Percentiles rank a stretch among this genome's conserved stretches.
phyloP scores from a whole-genome alignment of 2,888 invertebrate species.

The Lysandra bellargus region DNA sequence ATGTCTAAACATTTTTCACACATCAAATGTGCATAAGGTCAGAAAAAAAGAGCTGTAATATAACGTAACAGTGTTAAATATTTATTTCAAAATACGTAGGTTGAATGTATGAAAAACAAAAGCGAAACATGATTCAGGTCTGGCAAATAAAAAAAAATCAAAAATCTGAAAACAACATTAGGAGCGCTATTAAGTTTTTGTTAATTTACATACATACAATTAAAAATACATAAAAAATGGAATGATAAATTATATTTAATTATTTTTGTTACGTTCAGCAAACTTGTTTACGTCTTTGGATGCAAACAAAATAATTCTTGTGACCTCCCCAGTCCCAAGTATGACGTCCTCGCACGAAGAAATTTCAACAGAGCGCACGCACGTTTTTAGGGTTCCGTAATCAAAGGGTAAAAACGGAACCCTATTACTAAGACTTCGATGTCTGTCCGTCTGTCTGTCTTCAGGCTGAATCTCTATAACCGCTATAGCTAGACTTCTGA shows the following conservation, averaged over 20 bases:
- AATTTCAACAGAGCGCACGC: neutral
- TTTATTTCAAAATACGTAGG: too few relatives aligned
- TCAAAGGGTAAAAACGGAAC: too few relatives aligned
- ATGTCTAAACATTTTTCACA: too few relatives aligned
- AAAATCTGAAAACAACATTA: neutral
- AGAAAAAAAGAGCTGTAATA: too few relatives aligned
- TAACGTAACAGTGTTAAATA: too few relatives aligned
- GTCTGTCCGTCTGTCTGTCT: too few relatives aligned
- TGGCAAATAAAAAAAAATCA: neutral
- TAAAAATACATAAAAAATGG: neutral
- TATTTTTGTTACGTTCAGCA: neutral
- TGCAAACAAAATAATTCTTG: slow-evolving; percentile 4
- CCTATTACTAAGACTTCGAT: too few relatives aligned
- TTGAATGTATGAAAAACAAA: neutral
- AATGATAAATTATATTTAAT: slow-evolving; percentile 17
- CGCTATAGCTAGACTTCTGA: too few relatives aligned
- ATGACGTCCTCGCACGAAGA: neutral
- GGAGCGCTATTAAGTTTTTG: neutral
- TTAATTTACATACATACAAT: slow-evolving; percentile 14
- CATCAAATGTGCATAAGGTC: too few relatives aligned
- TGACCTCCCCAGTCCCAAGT: neutral
- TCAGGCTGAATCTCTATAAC: too few relatives aligned
- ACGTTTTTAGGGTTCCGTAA: neutral
- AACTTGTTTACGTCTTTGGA: slow-evolving; percentile 14
- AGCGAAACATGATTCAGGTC: neutral